These are phyloP conservation scores for Heliconius melpomene DNA, from an alignment of 1,140 invertebrate genomes.

Conservation along the genomic window DNA sequence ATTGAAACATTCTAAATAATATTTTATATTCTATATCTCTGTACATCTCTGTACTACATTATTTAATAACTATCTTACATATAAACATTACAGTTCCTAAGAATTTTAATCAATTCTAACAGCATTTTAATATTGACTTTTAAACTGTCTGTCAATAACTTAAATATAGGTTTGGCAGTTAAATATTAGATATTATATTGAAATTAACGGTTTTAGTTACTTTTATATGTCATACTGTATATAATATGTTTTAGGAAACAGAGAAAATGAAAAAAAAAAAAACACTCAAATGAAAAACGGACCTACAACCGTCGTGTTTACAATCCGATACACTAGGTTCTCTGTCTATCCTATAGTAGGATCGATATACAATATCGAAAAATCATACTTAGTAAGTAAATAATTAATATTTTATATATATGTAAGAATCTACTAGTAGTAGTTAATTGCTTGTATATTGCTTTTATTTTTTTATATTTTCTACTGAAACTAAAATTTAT, in stretches of 20 bases:
- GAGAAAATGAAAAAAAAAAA: no score
- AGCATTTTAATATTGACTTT: not conserved
- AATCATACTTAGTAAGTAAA: no score
- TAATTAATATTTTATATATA: no score
- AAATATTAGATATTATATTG: not conserved
- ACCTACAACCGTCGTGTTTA: no score
- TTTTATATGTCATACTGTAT: not conserved
- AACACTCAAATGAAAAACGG: no score
- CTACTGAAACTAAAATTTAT: no score
- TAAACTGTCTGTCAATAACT: not conserved
- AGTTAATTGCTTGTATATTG: no score
- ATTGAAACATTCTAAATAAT: not conserved
- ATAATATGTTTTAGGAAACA: not conserved
- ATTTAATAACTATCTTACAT: conserved; percentile 8
- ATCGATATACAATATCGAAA: no score
- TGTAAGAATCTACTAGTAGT: no score
- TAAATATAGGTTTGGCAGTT: conserved; percentile 6
- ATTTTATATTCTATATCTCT: not conserved
- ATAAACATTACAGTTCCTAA: not conserved
- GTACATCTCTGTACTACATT: not conserved
- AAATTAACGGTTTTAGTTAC: not conserved
- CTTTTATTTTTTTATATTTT: no score
- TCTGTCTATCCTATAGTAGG: no score
- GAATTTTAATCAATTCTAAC: not conserved
- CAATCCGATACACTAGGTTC: no score